phyloP scores from a whole-genome alignment of 2,888 invertebrate genomes.

The Apodemia zela region DNA sequence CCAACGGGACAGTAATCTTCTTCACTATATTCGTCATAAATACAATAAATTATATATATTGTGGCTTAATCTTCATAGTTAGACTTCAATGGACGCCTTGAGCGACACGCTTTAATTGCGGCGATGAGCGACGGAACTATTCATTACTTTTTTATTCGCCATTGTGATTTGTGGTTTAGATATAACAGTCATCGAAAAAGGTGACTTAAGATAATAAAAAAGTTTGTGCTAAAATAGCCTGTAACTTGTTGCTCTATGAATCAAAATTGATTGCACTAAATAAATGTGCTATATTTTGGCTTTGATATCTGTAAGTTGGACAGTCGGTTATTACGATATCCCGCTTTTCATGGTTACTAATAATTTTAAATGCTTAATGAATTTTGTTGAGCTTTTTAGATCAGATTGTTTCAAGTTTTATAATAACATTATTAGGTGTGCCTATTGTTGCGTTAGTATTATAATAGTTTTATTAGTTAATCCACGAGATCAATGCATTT shows the following conservation, averaged over 20 bases:
- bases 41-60: constrained; percentile 35
- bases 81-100: constrained; percentile 35
- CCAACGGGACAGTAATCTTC: no score
- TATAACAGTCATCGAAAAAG: background rate
- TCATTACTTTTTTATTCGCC: constrained; percentile 48
- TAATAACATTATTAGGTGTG: no score
- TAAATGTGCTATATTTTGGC: background rate
- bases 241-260: background rate
- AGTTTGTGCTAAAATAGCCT: background rate
- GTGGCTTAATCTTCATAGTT: constrained; percentile 32
- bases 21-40: constrained; percentile 19
- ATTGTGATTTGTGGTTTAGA: constrained; percentile 38
- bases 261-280: background rate
- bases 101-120: constrained; percentile 41
- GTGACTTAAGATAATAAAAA: background rate
- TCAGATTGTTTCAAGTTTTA: no score
- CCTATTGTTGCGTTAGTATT: no score
- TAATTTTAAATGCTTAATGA: background rate
- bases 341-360: constrained; percentile 15
- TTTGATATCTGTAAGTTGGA: constrained; percentile 18
- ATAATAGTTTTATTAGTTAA: no score
- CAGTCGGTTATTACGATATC: constrained; percentile 25
- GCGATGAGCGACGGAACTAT: constrained; percentile 45
- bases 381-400: background rate
- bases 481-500: no score